Evolutionary conservation across 2,113 vertebrate genomes (phyloP), one percentile per base, ranked within the genome.

Genomic region (Myotis lucifugus): DNA sequence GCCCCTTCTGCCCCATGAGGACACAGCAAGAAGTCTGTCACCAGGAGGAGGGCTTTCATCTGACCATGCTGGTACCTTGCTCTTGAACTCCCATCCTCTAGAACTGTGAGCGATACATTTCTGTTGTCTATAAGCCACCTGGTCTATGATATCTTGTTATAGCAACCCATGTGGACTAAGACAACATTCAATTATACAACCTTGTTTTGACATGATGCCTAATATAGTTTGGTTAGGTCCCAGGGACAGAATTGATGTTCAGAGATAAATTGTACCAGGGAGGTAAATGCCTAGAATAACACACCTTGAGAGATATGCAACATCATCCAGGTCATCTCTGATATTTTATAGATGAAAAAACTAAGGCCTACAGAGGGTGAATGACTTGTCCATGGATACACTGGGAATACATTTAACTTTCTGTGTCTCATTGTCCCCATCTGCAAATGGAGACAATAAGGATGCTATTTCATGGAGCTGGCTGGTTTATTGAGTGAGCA

Each of bases 201-300:
- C 23, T 67, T 67, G 23, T 66, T 93, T 95, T 59, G 37, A 81
- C 37, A 21, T 50, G 56, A 59, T 12, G 67, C 4, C 9, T 67
- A 50, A 78, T 52, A 84, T 21, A 66, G 88, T 79, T 94, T 92
- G 88, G 13, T 78, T 83, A 82, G 61, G 14, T 64, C 23, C 76
- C 56, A 95, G 46, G 79, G 37, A 59, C 85, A 77, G 66, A 59
- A 76, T 8, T 56, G 29, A 50, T 79, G 54, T 78, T 67, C 46
- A 90, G 52, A 81, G 48, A 54, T 59, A 56, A 94, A 61, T 46
- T 23, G 14, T 59, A 27, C 13, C 18, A 40, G 56, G 17, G 6
- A 66, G 18, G 66, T 54, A 89, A 17, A 17, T 34, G 23, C 27
- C 34, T 14, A n/a, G 69, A 91, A 56, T 73, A 79, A 64, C 23